phyloP scores from a whole-genome alignment of 2,797 vertebrate genomes.

The Pelochelys cantorii region DNA sequence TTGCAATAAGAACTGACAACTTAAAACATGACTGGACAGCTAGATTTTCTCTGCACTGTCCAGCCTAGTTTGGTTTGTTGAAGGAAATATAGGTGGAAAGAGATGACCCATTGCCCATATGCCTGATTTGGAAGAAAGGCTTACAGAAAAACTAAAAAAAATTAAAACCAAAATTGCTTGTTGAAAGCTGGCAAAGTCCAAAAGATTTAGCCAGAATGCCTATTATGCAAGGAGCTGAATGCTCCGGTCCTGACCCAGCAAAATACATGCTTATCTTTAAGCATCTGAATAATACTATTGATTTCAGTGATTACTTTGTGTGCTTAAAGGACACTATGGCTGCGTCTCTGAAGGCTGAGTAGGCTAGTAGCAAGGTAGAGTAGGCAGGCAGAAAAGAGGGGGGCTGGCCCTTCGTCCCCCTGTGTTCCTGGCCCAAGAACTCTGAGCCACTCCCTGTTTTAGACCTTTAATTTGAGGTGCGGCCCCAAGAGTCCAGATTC shows the following conservation, averaged over 20 bases:
- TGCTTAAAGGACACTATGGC: background rate
- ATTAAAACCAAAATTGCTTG: background rate
- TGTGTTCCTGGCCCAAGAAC: too few relatives aligned
- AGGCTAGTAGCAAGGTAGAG: too few relatives aligned
- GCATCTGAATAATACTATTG: background rate
- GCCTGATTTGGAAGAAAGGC: background rate
- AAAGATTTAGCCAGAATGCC: rapidly evolving
- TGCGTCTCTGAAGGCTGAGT: too few relatives aligned
- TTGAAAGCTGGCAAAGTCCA: background rate
- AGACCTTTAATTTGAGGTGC: too few relatives aligned
- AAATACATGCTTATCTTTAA: background rate
- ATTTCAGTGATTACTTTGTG: background rate
- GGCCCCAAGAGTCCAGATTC: too few relatives aligned
- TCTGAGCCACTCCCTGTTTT: too few relatives aligned
- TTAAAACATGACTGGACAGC: background rate
- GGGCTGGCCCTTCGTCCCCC: too few relatives aligned
- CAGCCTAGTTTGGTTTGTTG: background rate
- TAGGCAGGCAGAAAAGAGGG: too few relatives aligned
- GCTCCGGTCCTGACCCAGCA: background rate
- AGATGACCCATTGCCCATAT: background rate
- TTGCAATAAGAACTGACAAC: background rate
- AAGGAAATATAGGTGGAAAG: background rate
- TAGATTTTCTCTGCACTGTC: background rate
- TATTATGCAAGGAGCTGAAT: background rate
- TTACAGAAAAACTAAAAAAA: background rate